Base-by-base conservation (phyloP, 2,797 vertebrate genomes). In the Nasua narica region DNA sequence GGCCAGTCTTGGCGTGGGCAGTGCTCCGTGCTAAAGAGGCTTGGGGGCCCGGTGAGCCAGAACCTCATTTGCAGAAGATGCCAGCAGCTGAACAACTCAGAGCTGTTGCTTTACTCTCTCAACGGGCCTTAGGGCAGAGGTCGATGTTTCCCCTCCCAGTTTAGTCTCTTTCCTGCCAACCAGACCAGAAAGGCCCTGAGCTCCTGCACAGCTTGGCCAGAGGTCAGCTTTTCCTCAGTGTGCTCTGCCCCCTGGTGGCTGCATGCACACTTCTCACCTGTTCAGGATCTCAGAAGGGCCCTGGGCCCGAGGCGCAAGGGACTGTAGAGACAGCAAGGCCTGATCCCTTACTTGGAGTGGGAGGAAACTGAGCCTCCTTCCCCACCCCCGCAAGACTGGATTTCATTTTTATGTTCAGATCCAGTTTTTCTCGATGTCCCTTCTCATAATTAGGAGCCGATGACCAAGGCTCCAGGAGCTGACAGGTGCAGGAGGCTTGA, bases 181-280 rank as follows among this genome's bases (percentile, higher is more conserved):
- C 56, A 29, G 48, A 54, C 79, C 67, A 43, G 35, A 83, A 76
- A 52, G n/a, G 25, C 54, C 62, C 29, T 37, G 76, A 16, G 65
- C 16, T 69, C 16, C 19, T 0, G 40, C 92, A 3, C 16, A 25
- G 37, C 50, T 15, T 32, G 52, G 37, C 81, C 58, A 16, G 32
- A 70, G 67, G 58, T 70, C 15, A 19, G 52, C 37, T 88, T 82
- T 89, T 74, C 91, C 32, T 60, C 50, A 5, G 90, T 52, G 86
- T 40, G 29, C 58, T 62, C 1, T 83, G 95, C 97, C 97, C 98
- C 94, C 98, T 97, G 52, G 96, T 97, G 97, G 97, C 77, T 23
- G 25, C 40, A 13, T 10, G 27, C 27, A 5, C 29, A 27, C 46
- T n/a, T 77, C 52, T 77, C 18, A 11, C 48, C 13, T 0, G 5